These are phyloP conservation scores for Halesus radiatus DNA, from an alignment of 1,140 invertebrate genomes.

Conservation along the genomic window DNA sequence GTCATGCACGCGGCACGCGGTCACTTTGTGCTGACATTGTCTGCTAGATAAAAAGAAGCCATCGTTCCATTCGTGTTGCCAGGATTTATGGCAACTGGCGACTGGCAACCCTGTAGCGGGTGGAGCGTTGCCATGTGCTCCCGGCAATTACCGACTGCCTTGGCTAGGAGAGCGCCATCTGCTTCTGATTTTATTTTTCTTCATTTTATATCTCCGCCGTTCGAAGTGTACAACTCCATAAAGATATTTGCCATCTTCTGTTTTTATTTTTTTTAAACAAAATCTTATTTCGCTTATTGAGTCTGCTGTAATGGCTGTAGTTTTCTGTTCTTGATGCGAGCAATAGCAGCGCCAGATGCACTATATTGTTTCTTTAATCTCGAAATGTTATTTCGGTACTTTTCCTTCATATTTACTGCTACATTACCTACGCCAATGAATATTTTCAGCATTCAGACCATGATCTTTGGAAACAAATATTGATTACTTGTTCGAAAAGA, in stretches of 20 bases:
- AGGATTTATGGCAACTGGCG: constrained; percentile 31
- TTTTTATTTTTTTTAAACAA: constrained; percentile 39
- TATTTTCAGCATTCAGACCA: not conserved
- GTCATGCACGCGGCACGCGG: not conserved
- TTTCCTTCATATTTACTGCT: not conserved
- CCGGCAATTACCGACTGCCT: constrained; percentile 40
- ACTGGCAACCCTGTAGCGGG: constrained; percentile 19
- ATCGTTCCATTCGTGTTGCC: not conserved
- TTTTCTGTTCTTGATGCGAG: not conserved
- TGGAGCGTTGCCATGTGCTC: constrained; percentile 28
- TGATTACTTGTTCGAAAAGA: no score
- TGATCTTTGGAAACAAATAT: no score
- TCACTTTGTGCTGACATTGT: constrained; percentile 12
- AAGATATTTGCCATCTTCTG: constrained; percentile 30
- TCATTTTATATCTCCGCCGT: constrained; percentile 33
- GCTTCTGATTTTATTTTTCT: constrained; percentile 45
- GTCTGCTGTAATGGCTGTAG: constrained; percentile 31
- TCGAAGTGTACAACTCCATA: constrained; percentile 37
- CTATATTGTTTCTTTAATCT: constrained; percentile 14
- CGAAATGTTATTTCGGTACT: not conserved
- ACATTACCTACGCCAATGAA: not conserved
- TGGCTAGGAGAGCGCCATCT: constrained; percentile 37
- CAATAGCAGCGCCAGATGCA: constrained; percentile 30
- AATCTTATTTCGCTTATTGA: constrained; percentile 45
- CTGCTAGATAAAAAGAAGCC: not conserved